These are phyloP conservation scores for Autographa gamma DNA, from an alignment of 2,888 invertebrate species.

Conservation along the genomic window DNA sequence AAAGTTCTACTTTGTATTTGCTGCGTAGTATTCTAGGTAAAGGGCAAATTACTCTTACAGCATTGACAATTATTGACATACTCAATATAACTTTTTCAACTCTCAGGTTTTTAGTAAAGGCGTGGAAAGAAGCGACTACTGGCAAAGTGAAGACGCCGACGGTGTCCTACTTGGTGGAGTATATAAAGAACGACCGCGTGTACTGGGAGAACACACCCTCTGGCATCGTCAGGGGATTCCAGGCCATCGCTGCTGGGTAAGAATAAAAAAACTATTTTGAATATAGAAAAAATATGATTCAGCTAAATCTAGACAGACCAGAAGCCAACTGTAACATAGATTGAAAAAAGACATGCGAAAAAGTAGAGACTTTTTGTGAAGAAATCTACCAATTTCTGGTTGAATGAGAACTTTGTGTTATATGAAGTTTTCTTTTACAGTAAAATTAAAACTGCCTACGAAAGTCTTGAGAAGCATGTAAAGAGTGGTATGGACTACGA, in stretches of 20 bases:
- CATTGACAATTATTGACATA: too few relatives aligned
- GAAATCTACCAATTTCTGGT: too few relatives aligned
- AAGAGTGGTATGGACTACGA: slow-evolving; percentile 91
- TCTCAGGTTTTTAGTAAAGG: slow-evolving; percentile 94
- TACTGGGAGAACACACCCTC: slow-evolving; percentile 82
- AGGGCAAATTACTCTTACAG: too few relatives aligned
- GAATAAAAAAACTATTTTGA: too few relatives aligned
- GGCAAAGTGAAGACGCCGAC: slow-evolving; percentile 91
- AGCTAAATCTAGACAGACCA: too few relatives aligned
- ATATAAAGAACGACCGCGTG: slow-evolving; percentile 61
- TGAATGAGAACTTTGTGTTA: not conserved
- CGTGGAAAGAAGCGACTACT: slow-evolving; percentile 91
- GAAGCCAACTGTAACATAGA: too few relatives aligned
- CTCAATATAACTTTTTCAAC: too few relatives aligned
- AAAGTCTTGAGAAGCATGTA: slow-evolving; percentile 86
- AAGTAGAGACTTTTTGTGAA: too few relatives aligned
- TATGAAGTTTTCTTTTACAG: slow-evolving; percentile 46
- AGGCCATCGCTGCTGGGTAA: slow-evolving; percentile 91
- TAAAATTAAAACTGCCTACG: slow-evolving; percentile 71
- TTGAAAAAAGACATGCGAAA: too few relatives aligned
- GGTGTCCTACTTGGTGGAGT: slow-evolving; percentile 90
- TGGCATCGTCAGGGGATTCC: slow-evolving; percentile 89
- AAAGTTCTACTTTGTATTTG: too few relatives aligned
- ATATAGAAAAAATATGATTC: too few relatives aligned
- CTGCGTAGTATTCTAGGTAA: too few relatives aligned